These are phyloP conservation scores for Erythrocercus mccallii DNA, from an alignment of 2,113 vertebrate species.

Conservation along the genomic window DNA sequence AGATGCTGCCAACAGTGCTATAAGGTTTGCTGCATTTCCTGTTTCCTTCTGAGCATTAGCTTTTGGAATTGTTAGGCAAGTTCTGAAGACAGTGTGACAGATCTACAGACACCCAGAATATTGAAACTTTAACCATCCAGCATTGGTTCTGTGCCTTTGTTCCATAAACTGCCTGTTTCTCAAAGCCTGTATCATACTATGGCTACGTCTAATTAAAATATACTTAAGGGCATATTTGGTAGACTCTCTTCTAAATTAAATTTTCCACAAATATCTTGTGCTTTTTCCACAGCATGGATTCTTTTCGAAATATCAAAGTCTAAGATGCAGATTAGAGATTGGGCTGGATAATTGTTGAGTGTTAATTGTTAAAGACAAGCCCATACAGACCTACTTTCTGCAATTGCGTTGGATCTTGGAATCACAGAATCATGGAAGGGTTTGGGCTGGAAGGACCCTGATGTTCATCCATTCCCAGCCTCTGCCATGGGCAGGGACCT, in stretches of 20 bases:
- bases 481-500: neutral
- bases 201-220: neutral
- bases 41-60: neutral
- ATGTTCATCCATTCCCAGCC: rapidly evolving
- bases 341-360: neutral
- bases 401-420: neutral
- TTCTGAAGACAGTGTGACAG: neutral
- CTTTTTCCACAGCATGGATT: neutral
- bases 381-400: neutral
- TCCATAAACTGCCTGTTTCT: neutral
- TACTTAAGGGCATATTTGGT: neutral
- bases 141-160: neutral
- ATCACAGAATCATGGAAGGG: neutral
- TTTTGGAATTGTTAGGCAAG: neutral
- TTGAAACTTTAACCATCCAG: neutral
- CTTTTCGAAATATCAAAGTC: neutral
- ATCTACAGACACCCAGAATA: neutral
- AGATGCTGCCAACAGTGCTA: slow-evolving; percentile 87
- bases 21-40: slow-evolving; percentile 77
- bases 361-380: neutral
- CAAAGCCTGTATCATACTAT: neutral
- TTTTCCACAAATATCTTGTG: neutral
- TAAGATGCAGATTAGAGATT: neutral
- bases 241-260: neutral
- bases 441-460: neutral